Conservation (phyloP, 2,888 invertebrate genomes). For the Eumerus sabulonum region DNA sequence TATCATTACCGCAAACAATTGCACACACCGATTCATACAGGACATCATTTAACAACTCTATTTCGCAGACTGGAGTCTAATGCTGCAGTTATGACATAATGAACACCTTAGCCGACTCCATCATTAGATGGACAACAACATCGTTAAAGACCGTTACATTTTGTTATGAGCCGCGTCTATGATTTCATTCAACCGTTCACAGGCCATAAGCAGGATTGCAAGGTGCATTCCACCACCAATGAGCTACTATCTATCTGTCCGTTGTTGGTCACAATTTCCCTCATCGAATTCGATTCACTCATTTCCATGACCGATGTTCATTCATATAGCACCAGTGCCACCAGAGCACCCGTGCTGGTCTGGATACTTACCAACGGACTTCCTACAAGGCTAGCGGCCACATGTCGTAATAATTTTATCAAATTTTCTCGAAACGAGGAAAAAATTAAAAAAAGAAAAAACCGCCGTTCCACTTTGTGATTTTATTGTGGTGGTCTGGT, state of each 20-base stretch:
- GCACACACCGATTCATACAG: background rate
- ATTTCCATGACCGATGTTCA: conserved; percentile 50
- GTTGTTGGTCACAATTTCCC: conserved; percentile 63
- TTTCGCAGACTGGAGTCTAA: conserved; percentile 25
- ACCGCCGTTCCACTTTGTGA: conserved; percentile 57
- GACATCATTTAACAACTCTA: conserved; percentile 28
- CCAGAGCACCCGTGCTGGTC: background rate
- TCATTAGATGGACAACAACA: conserved; percentile 12
- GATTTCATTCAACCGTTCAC: conserved; percentile 61
- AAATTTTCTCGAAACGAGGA: conserved; percentile 36
- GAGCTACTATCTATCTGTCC: conserved; percentile 11
- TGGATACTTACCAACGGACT: conserved; percentile 26
- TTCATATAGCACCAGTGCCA: conserved; percentile 19
- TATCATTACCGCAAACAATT: background rate
- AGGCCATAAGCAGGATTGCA: conserved; percentile 33
- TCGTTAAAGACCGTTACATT: conserved; percentile 52
- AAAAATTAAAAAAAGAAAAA: conserved; percentile 31
- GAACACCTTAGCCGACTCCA: conserved; percentile 29
- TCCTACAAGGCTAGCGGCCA: conserved; percentile 59
- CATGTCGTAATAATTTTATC: conserved; percentile 66
- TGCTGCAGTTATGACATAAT: conserved; percentile 39
- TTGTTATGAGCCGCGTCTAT: conserved; percentile 50
- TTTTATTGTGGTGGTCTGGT: conserved; percentile 47
- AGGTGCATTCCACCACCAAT: conserved; percentile 47
- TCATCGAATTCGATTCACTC: conserved; percentile 64